A percentile compares a stretch with the other conserved stretches of the same genome.
These are phyloP conservation scores for Philypnodon macrostomus DNA, from an alignment of 2,797 vertebrate genomes.

Conservation along the genomic window DNA sequence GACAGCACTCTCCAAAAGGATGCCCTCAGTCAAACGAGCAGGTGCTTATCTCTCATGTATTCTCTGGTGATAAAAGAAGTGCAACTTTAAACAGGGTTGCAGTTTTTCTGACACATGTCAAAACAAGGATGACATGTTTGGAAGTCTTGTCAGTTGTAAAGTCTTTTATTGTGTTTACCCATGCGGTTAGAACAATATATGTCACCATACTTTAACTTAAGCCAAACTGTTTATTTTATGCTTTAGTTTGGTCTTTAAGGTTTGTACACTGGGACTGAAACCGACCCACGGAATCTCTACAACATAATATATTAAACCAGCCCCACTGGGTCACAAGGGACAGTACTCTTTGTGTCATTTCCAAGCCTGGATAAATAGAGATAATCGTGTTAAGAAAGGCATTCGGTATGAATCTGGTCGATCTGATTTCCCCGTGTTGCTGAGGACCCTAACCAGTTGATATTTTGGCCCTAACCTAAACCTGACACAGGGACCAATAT, in stretches of 20 bases:
- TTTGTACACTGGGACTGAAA: conserved; percentile 13
- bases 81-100: conserved; percentile 44
- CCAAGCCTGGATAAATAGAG: no score
- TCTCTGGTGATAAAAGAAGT: conserved; percentile 60
- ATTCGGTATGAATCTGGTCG: no score
- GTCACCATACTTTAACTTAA: conserved; percentile 9
- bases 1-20: conserved; percentile 62
- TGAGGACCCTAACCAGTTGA: no score
- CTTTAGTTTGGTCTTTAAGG: conserved; percentile 20
- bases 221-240: not conserved
- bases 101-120: conserved; percentile 46
- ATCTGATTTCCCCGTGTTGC: no score
- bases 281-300: conserved; percentile 14
- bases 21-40: conserved; percentile 56
- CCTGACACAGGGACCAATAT: no score
- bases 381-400: no score
- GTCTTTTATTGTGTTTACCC: conserved; percentile 31
- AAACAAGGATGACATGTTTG: conserved; percentile 23
- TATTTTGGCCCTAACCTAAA: no score
- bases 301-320: not conserved
- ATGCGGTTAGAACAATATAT: conserved; percentile 7
- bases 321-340: no score
- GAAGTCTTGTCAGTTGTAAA: conserved; percentile 23
- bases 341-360: no score
- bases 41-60: conserved; percentile 62